Evolutionary conservation across 2,797 vertebrate species (phyloP).

Genomic region (Acanthiza pusilla): DNA sequence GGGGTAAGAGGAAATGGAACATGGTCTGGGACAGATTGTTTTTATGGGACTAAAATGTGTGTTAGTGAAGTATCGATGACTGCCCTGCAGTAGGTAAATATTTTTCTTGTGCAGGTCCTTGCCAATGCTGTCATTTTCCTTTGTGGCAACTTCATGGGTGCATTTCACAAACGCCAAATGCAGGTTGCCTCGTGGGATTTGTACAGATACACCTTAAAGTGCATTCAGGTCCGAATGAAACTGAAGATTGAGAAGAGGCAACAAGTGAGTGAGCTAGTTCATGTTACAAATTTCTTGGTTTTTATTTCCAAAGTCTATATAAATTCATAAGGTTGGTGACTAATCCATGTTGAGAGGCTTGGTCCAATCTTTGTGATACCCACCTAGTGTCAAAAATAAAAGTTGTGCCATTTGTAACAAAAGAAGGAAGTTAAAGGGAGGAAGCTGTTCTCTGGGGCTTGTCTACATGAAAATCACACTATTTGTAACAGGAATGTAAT

Average conservation of each 20-base stretch:
- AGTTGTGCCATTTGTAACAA: constrained; percentile 17
- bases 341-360: neutral
- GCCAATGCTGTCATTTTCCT: constrained; percentile 88
- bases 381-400: neutral
- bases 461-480: neutral
- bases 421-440: constrained; percentile 36
- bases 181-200: constrained; percentile 89
- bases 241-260: constrained; percentile 94
- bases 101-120: constrained; percentile 77
- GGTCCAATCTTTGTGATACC: neutral
- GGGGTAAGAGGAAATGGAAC: neutral
- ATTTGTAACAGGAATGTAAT: neutral
- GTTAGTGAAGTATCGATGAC: neutral
- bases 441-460: neutral
- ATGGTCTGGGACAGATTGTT: neutral
- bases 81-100: neutral
- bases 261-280: constrained; percentile 79
- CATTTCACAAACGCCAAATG: constrained; percentile 93
- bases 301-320: neutral
- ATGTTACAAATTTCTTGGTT: neutral
- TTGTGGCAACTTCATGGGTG: constrained; percentile 88
- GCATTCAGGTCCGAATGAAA: constrained; percentile 90
- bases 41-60: neutral
- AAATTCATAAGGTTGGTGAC: neutral
- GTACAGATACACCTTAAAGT: constrained; percentile 89